Evolutionary conservation across 2,113 vertebrate genomes (phyloP).

Genomic region (Gorsachius goisagi): DNA sequence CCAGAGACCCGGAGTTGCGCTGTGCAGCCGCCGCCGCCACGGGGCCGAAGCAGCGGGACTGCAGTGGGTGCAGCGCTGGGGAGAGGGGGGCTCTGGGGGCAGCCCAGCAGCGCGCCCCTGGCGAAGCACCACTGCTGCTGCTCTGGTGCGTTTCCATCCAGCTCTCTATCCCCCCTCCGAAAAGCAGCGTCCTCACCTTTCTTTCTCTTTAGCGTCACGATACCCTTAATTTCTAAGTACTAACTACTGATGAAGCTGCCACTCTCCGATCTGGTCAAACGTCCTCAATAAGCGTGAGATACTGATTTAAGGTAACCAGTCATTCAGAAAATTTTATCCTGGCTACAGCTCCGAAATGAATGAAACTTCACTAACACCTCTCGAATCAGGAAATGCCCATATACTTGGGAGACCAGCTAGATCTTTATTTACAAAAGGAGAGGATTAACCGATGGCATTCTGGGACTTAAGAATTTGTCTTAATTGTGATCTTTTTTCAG

Average conservation of each 20-base stretch:
- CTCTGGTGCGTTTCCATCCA: background rate
- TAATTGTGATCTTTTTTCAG: background rate
- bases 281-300: background rate
- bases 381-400: background rate
- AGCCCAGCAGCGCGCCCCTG: background rate
- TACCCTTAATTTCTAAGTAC: background rate
- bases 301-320: background rate
- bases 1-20: background rate
- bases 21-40: background rate
- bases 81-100: background rate
- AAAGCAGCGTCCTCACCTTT: background rate
- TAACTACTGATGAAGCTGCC: background rate
- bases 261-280: background rate
- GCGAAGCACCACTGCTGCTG: background rate
- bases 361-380: background rate
- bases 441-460: background rate
- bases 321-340: background rate
- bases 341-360: background rate
- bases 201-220: background rate
- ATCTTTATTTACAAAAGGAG: background rate
- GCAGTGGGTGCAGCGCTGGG: background rate
- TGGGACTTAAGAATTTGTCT: background rate
- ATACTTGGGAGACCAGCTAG: background rate
- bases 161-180: background rate
- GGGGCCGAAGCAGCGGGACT: background rate